Percentiles rank a stretch among this genome's conserved stretches.
Evolutionary conservation across 2,113 vertebrate species (phyloP).

Genomic region (Rallus limicola): DNA sequence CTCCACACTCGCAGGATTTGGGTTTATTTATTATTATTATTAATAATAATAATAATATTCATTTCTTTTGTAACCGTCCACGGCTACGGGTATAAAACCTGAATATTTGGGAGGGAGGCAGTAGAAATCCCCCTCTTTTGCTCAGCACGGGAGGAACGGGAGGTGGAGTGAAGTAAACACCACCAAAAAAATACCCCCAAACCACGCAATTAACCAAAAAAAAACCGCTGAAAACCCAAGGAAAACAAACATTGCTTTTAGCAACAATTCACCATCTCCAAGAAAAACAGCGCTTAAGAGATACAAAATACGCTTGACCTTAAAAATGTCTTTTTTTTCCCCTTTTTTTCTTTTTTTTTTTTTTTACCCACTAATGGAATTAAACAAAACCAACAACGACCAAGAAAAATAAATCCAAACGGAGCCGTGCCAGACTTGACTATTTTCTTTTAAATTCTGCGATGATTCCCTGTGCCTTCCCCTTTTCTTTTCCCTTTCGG

Average conservation of each 20-base stretch:
- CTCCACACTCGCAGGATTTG: not conserved
- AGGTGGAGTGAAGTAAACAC: not conserved
- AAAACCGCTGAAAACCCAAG: not conserved
- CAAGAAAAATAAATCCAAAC: not conserved
- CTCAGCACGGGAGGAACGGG: not conserved
- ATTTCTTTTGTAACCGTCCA: not conserved
- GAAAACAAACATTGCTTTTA: constrained; percentile 13
- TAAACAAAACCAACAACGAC: not conserved
- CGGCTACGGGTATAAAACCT: not conserved
- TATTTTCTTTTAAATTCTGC: not conserved
- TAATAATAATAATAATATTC: too few relatives aligned
- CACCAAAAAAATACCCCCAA: not conserved
- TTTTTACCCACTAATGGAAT: not conserved
- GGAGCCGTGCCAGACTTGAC: not conserved
- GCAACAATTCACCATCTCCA: constrained; percentile 4
- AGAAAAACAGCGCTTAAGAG: not conserved
- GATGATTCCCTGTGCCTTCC: not conserved
- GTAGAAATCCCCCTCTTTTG: not conserved
- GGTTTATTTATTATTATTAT: not conserved
- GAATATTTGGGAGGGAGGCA: not conserved
- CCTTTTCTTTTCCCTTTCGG: not conserved
- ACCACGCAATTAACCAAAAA: not conserved
- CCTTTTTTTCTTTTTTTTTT: not conserved
- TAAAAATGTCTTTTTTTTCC: not conserved
- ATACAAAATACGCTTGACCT: not conserved